Base-by-base conservation (phyloP, 1,140 invertebrate species). In the Eciton burchellii region DNA sequence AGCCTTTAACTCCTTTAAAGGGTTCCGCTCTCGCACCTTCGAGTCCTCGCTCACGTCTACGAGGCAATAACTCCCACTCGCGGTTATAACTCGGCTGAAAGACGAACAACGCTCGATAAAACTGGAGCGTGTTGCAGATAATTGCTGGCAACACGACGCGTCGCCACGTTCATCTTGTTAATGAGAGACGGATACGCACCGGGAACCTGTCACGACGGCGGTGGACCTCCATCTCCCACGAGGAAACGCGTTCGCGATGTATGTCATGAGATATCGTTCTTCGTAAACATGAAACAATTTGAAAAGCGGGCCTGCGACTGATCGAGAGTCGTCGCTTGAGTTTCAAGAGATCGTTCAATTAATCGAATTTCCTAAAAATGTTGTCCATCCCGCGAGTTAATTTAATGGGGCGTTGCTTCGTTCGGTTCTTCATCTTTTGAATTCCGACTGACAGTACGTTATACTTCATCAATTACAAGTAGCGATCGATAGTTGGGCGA, bases 21-120 rank as follows among this genome's bases (percentile, higher is more conserved):
- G 47, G 47, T 21, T 56, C 24, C 16, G 12, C 9, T 41, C 35
- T 45, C 14, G 21, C 35, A 21, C 49, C 68, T 77, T 77, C 62
- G 21, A 77, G 68, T 77, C 54, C 74, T 68, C n/a, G 56, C 74
- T 68, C 74, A 68, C 62, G 74, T 68, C 54, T 43, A 29, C 47
- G n/a, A 26, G 49, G 74, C 74, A 77, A 77, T 77, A 77, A 77
- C 49, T 77, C 62, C 62, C 63, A 77, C 35, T 77, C 62, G 54
- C 74, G 12, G 29, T 66, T 68, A 77, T 68, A 77, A 77, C 29
- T 54, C 29, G 16, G 3, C 62, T 77, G 57, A 77, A 65, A 77
- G 47, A 74, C 43, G 9, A n/a, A 65, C 47, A 19, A 16, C 35
- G 24, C 9, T 77, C 62, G 62, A 66, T 77, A 77, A 29, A 68